phyloP scores from a whole-genome alignment of 92 coral and sea anemone genomes.

The Pocillopora grandis region DNA sequence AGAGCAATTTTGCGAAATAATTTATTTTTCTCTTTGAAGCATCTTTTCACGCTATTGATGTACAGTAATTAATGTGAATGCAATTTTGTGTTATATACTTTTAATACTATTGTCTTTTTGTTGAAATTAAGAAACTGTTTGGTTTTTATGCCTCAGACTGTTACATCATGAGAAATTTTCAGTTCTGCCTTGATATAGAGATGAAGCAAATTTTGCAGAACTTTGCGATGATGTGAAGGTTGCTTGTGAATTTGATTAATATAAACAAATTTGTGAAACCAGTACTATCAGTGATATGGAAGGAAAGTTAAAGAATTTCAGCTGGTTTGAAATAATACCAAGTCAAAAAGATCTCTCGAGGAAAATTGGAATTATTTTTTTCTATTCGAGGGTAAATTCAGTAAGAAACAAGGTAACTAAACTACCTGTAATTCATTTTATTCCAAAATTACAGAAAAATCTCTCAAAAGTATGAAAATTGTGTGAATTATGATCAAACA shows the following conservation, averaged over 20 bases:
- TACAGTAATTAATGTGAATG: too few relatives aligned
- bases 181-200: background rate
- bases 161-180: background rate
- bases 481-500: too few relatives aligned
- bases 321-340: background rate
- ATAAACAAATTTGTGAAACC: background rate
- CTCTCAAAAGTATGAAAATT: too few relatives aligned
- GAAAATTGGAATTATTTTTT: background rate
- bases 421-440: too few relatives aligned
- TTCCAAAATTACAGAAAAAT: too few relatives aligned
- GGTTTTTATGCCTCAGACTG: background rate
- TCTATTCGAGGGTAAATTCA: background rate
- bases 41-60: background rate
- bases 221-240: background rate
- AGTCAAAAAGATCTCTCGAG: background rate
- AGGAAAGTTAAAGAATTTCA: constrained; percentile 1
- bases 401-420: too few relatives aligned
- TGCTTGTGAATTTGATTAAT: background rate
- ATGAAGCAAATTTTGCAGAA: background rate
- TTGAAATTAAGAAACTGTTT: too few relatives aligned
- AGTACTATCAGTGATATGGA: background rate
- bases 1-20: background rate
- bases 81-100: too few relatives aligned
- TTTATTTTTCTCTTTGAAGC: background rate
- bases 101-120: too few relatives aligned